Percentiles rank a stretch among this genome's conserved stretches.
Evolutionary conservation across 2,797 vertebrate genomes (phyloP).

Genomic region (Valencia hispanica): DNA sequence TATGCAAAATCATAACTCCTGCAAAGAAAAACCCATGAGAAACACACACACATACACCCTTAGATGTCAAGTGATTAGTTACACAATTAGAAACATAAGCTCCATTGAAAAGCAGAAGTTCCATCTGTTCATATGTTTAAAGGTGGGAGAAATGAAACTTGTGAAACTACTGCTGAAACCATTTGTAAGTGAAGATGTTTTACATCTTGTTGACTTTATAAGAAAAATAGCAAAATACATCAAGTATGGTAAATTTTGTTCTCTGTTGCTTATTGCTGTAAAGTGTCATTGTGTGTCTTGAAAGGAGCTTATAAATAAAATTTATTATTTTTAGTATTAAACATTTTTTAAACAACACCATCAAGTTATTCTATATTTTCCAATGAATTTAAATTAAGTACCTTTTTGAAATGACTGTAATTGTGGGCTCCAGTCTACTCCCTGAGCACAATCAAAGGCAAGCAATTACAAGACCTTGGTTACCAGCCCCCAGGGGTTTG

Average conservation of each 20-base stretch:
- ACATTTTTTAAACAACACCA: neutral
- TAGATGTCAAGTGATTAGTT: constrained; percentile 64
- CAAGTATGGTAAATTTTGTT: neutral
- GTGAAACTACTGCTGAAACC: constrained; percentile 24
- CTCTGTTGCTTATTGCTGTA: too few relatives aligned
- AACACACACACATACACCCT: constrained; percentile 17
- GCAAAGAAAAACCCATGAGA: constrained; percentile 21
- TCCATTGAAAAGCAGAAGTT: constrained; percentile 71
- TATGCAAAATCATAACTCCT: constrained; percentile 45
- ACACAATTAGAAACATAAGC: constrained; percentile 57
- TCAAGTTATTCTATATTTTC: neutral
- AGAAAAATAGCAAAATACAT: neutral
- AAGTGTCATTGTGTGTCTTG: too few relatives aligned
- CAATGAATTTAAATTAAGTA: too few relatives aligned
- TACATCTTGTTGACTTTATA: neutral
- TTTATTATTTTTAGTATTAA: too few relatives aligned
- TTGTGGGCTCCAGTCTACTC: constrained; percentile 49
- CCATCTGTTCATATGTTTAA: constrained; percentile 37
- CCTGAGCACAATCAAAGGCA: constrained; percentile 62
- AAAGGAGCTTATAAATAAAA: too few relatives aligned
- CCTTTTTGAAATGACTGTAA: constrained; percentile 67
- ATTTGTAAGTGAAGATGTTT: constrained; percentile 2
- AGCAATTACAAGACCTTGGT: constrained; percentile 64
- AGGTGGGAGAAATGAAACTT: constrained; percentile 69
- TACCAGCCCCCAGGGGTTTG: constrained; percentile 45